Base-by-base conservation (phyloP, 2,888 invertebrate genomes). In the Orthonychiurus folsomi region DNA sequence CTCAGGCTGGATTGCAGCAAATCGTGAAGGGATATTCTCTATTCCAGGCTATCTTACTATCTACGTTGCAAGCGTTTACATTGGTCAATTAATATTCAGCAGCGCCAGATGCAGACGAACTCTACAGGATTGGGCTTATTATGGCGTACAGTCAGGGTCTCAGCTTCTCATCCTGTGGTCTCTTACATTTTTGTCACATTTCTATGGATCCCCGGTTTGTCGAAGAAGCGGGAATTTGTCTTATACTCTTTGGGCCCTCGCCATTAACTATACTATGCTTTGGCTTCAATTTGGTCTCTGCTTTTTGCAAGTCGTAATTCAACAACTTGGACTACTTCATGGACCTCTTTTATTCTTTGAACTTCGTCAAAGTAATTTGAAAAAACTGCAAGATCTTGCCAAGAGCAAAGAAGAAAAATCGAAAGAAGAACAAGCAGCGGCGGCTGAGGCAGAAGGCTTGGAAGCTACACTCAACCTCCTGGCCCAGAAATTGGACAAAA, bases 21-120 rank as follows among this genome's bases (percentile, higher is more conserved):
- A 99, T 78, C 84, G 90, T 63, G 97, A 99, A 79, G 97, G 97
- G 0, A 78, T 97, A 50, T 83, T 85, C 24, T 94, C 96, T 0
- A 80, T 86, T 48, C 79, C 88, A 0, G 96, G 97, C 1, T 96
- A 91, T 76, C 79, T 92, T 0, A 83, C 88, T 0, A 78, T 97
- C 3, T 94, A 92, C 77, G 80, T 94, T 63, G 81, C 86, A 67
- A 86, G 88, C 26, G 83, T 86, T 60, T 81, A 83, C 71, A 75
- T 87, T 60, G 86, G 86, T 50, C 77, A 79, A 68, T 75, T 82
- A 59, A 75, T 86, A 28, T 76, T 76, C 27, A 50, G 28, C 48
- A 58, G 63, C 9, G 62, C 50, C n/a, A 52, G 24, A 15, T 18
- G 20, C 3, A 37, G 65, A 24, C 9, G 56, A 47, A 69, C 66